Evolutionary conservation across 2,113 vertebrate species (phyloP), one percentile per base, ranked within the genome.

Genomic region (Alligator sinensis): DNA sequence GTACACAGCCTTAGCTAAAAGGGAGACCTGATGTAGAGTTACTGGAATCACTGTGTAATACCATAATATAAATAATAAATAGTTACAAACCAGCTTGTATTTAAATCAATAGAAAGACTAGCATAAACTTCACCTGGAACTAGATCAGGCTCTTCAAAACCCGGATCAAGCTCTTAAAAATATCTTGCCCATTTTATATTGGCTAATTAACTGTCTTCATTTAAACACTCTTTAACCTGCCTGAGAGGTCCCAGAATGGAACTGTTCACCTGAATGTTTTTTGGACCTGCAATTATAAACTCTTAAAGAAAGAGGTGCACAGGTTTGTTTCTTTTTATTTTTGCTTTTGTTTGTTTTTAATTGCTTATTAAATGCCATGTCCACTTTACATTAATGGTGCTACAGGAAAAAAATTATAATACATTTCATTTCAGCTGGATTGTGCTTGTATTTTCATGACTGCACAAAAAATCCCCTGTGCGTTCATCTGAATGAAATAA

Each of bases 31-130:
- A 47, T 47, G 47, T 9, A 9, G 47, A 47, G 47, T 47, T 47
- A 47, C 47, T 47, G 47, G 47, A 2, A 30, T 0, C 0, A 55
- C 62, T 17, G 13, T 80, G 55, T 72, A 76, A 83, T 62, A 2
- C 59, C 30, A 30, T 10, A 94, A 80, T 4, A 64, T 0, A 58
- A 55, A 16, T n/a, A 38, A 10, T 25, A 25, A 62, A 34, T 19
- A 38, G 47, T 47, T 47, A 77, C 19, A 80, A 57, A 3, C 47
- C 1, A 54, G 87, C 22, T 47, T 34, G 64, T 18, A 27, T 63
- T 21, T 22, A 87, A 94, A 55, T 22, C 89, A 86, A 64, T 24
- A 19, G 30, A 22, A 72, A 72, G 61, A 66, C 61, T 62, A 89
- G 87, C 80, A 62, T 57, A 78, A 87, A 89, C 58, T 27, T 30